These are phyloP conservation scores for Megaceryle torquata DNA, from an alignment of 2,113 vertebrate species.

Conservation along the genomic window DNA sequence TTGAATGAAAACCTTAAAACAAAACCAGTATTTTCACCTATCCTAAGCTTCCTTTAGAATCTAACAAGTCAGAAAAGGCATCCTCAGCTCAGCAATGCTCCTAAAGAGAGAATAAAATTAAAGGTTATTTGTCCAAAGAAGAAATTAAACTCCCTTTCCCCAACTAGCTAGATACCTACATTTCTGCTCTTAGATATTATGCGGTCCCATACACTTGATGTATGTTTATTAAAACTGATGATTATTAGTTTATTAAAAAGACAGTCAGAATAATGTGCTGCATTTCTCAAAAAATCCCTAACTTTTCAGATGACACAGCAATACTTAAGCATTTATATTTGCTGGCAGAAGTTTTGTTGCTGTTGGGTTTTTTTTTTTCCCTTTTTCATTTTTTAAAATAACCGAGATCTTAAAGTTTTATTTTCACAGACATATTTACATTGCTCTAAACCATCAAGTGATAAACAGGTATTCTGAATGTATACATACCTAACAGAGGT, in stretches of 20 bases:
- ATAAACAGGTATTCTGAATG: neutral
- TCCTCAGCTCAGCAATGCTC: neutral
- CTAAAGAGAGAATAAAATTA: neutral
- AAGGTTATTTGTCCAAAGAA: neutral
- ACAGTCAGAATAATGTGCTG: neutral
- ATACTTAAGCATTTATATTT: neutral
- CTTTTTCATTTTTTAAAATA: neutral
- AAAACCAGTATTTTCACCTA: neutral
- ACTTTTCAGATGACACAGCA: neutral
- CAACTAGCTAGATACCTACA: neutral
- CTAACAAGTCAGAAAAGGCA: neutral
- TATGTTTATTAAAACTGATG: neutral
- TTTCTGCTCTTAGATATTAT: neutral
- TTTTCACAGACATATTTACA: neutral
- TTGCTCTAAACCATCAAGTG: neutral
- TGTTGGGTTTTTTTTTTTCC: fast-evolving
- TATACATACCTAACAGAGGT: conserved; percentile 86
- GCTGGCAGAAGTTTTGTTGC: neutral
- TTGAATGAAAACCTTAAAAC: neutral
- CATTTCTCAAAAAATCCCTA: neutral
- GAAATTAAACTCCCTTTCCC: neutral
- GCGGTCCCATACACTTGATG: neutral
- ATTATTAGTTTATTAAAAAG: neutral
- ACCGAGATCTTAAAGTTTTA: neutral
- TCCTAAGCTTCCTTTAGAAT: neutral